phyloP scores from a whole-genome alignment of 2,113 vertebrate species.

The Corynorhinus townsendii region DNA sequence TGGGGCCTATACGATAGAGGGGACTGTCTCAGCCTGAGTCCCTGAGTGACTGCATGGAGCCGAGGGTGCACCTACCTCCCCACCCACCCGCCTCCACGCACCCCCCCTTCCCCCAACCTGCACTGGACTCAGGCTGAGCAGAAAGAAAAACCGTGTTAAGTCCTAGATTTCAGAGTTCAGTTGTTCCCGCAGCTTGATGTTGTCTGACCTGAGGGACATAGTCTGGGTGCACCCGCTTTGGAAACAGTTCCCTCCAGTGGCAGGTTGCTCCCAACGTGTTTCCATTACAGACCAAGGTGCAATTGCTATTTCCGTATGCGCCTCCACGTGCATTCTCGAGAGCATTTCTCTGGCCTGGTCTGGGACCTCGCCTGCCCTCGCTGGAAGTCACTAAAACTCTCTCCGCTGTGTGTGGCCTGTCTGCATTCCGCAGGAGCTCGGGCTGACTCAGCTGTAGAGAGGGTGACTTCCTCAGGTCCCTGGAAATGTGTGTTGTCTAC shows the following conservation, averaged over 20 bases:
- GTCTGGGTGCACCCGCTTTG: background rate
- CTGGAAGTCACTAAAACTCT: background rate
- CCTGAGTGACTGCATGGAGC: background rate
- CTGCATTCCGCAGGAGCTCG: background rate
- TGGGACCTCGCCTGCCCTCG: background rate
- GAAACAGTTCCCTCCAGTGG: no score
- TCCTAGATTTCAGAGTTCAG: background rate
- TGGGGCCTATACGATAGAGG: background rate
- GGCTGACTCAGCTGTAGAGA: background rate
- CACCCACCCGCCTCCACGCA: no score
- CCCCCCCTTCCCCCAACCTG: no score
- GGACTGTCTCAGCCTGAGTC: background rate
- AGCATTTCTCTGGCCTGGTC: background rate
- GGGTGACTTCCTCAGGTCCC: background rate
- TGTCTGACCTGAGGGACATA: background rate
- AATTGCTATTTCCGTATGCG: rapidly evolving
- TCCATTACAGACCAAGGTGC: no score
- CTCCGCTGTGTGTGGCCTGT: background rate
- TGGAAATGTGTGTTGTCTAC: background rate
- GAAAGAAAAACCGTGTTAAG: no score
- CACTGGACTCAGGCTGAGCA: background rate
- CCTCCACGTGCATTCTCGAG: rapidly evolving
- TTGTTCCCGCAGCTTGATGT: background rate
- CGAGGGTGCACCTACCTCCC: background rate
- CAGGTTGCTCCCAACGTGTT: background rate